Base-by-base conservation (phyloP, 2,113 vertebrate species). In the Platanista minor region DNA sequence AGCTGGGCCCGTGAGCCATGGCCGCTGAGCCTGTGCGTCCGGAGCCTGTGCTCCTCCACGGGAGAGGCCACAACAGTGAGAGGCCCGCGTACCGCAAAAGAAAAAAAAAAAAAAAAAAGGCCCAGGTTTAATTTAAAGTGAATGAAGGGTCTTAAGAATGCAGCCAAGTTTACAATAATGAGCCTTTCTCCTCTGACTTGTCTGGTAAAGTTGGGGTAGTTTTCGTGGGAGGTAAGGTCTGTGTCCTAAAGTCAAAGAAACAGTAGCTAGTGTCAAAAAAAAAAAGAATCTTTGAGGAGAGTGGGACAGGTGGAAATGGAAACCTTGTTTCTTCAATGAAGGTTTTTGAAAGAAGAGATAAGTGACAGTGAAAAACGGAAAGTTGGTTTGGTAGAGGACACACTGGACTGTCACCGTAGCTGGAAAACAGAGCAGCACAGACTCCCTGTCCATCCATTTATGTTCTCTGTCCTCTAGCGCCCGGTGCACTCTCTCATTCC, bases 101-200 rank as follows among this genome's bases (percentile, higher is more conserved):
- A n/a, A n/a, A n/a, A n/a, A n/a, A n/a, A n/a, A n/a, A n/a, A n/a
- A n/a, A n/a, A 5, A 43, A 39, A 80, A 31, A 31, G 57, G 21
- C 41, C 57, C 49, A 75, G 64, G 23, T 77, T 89, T 96, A 25
- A 89, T 66, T 88, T 87, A 78, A 71, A 59, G 29, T 46, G 46
- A 83, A 46, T 33, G 29, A 59, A 31, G 74, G 33, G 49, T 62
- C 78, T 31, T 54, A 57, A 87, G 69, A 94, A 41, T 57, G 18
- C 18, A 80, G 61, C 72, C 67, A 41, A 27, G 10, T 43, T 59
- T 46, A 57, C 3, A 57, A 2, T 61, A 41, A 72, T 21, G 17
- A 71, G 3, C 18, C 27, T 80, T 36, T 43, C 41, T 8, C 20
- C 13, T 61, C 43, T 89, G 49, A 81, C 9, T 66, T 67, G 14